Evolutionary conservation across 2,797 vertebrate genomes (phyloP).

Genomic region (Carapus acus): DNA sequence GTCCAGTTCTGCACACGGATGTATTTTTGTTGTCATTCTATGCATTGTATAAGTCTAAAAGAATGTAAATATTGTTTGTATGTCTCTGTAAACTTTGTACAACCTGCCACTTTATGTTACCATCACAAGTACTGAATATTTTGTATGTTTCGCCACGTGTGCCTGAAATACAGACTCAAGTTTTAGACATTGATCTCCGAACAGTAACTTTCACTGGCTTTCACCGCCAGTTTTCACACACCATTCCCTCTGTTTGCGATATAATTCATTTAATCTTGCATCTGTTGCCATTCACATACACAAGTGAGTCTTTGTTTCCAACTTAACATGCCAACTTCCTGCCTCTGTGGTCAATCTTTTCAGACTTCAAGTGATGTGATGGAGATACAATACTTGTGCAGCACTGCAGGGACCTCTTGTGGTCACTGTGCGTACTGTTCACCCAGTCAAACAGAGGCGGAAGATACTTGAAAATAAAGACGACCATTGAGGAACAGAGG

Average conservation of each 20-base stretch:
- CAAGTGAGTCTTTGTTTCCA: conserved; percentile 35
- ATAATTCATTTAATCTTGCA: conserved; percentile 41
- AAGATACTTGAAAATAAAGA: conserved; percentile 1
- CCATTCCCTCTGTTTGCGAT: conserved; percentile 11
- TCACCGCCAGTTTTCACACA: conserved; percentile 15
- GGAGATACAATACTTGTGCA: background rate
- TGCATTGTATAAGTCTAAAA: conserved; percentile 45
- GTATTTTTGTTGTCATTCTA: conserved; percentile 31
- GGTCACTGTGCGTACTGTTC: conserved; percentile 15
- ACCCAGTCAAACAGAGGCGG: background rate
- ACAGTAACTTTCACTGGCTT: conserved; percentile 18
- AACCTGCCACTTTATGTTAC: conserved; percentile 52
- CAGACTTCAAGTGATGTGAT: conserved; percentile 23
- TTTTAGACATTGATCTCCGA: conserved; percentile 45
- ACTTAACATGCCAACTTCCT: background rate
- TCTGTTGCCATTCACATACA: no score
- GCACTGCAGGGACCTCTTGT: conserved; percentile 53
- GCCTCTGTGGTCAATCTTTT: conserved; percentile 16
- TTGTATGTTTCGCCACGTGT: conserved; percentile 56
- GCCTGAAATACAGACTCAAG: conserved; percentile 63
- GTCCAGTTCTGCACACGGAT: conserved; percentile 25
- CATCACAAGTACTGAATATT: conserved; percentile 49
- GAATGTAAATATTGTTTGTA: conserved; percentile 61
- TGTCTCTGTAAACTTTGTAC: conserved; percentile 41
- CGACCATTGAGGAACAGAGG: background rate